phyloP scores from a whole-genome alignment of 2,888 invertebrate genomes.

The Eugnorisma glareosa region DNA sequence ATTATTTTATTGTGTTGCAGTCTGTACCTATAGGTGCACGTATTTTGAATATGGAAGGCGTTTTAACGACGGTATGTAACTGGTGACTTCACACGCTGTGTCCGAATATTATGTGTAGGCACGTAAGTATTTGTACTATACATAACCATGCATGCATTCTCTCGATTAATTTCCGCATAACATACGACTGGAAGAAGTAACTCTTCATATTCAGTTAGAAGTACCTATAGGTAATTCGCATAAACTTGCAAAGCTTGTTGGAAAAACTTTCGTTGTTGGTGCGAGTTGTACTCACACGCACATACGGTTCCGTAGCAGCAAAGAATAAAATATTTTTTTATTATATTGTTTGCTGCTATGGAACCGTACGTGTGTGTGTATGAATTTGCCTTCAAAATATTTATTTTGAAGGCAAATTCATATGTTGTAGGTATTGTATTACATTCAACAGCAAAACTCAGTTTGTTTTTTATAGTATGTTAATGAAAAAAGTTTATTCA shows the following conservation, averaged over 20 bases:
- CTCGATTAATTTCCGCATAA: background rate
- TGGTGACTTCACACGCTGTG: conserved; percentile 47
- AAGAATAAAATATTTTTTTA: too few species aligned
- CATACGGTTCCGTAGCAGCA: too few species aligned
- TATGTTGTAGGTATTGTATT: too few species aligned
- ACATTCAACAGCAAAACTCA: too few species aligned
- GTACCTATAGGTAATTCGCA: background rate
- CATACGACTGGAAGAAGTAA: background rate
- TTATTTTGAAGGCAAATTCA: too few species aligned
- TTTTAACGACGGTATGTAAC: conserved; percentile 12
- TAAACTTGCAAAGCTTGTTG: background rate
- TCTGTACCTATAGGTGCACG: conserved; percentile 14
- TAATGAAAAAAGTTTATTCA: too few species aligned
- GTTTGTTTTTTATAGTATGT: too few species aligned
- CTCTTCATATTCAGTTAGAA: background rate
- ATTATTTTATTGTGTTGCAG: conserved; percentile 38
- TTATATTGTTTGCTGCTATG: too few species aligned
- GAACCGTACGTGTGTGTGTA: too few species aligned
- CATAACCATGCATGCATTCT: background rate
- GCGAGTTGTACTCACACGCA: too few species aligned
- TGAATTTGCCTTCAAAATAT: too few species aligned
- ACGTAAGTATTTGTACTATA: too few species aligned
- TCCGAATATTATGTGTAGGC: background rate
- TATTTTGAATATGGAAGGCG: conserved; percentile 38
- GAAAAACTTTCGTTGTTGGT: background rate